Percentiles rank a stretch among this genome's conserved stretches.
These are phyloP conservation scores for Cyanocitta stelleri DNA, from an alignment of 2,113 vertebrate species.

Conservation along the genomic window DNA sequence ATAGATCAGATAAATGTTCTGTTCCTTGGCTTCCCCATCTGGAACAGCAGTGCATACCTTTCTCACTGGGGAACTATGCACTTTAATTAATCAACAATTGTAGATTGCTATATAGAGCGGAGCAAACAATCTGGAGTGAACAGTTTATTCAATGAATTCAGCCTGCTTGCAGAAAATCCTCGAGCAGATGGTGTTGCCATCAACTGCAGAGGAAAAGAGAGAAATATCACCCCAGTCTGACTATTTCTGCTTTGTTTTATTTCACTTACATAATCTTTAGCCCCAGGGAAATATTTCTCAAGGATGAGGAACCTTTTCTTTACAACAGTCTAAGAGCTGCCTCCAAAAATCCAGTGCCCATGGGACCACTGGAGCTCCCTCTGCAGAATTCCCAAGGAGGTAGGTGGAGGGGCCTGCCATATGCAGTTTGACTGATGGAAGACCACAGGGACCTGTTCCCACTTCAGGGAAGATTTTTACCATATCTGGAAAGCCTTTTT, in stretches of 20 bases:
- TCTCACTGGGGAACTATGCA: not conserved
- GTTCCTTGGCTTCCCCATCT: slow-evolving; percentile 16
- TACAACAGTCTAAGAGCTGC: not conserved
- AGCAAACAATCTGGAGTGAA: slow-evolving; percentile 43
- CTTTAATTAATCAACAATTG: slow-evolving; percentile 29
- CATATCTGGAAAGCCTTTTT: not conserved
- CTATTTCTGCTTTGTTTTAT: slow-evolving; percentile 1
- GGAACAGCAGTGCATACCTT: not conserved
- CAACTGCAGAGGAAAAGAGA: not conserved
- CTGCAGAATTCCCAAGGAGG: not conserved
- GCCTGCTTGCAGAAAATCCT: slow-evolving; percentile 18
- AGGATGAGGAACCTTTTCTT: not conserved
- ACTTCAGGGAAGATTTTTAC: not conserved
- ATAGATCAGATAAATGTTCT: not conserved
- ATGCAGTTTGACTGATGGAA: not conserved
- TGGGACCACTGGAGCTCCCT: not conserved
- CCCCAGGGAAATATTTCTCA: not conserved
- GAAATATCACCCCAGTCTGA: not conserved
- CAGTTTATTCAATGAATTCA: slow-evolving; percentile 28
- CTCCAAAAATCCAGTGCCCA: not conserved
- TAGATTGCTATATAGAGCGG: slow-evolving; percentile 15
- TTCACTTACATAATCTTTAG: not conserved
- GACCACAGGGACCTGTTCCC: not conserved
- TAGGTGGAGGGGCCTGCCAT: not conserved
- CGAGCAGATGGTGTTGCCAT: slow-evolving; percentile 29